Evolutionary conservation across 23 tunicate genomes (phyloP).

Genomic region (Oikopleura vanhoeffeni): DNA sequence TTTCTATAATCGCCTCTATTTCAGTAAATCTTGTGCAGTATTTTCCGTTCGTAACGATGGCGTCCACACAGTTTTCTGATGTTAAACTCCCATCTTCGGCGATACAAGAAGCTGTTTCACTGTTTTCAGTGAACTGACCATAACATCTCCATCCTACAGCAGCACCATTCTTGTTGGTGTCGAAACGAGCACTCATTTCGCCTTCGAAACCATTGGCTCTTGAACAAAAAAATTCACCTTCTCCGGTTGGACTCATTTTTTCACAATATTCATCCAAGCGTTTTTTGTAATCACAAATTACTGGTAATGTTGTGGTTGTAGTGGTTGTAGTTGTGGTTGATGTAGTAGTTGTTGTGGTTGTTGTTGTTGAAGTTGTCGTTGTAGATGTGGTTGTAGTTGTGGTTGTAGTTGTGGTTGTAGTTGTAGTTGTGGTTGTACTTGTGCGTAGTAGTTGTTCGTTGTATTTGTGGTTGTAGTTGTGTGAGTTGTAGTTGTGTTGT

Average conservation of each 20-base stretch:
- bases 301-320: background rate
- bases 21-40: background rate
- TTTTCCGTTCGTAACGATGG: background rate
- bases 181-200: background rate
- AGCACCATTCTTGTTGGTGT: background rate
- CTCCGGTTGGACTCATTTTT: background rate
- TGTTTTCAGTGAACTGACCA: background rate
- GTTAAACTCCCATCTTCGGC: background rate
- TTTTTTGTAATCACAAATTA: background rate
- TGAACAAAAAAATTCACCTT: background rate
- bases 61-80: background rate
- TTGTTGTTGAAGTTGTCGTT: conserved; percentile 6
- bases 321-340: background rate
- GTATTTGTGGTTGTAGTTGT: conserved; percentile 11
- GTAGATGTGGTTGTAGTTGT: conserved; percentile 7
- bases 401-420: background rate
- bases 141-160: background rate
- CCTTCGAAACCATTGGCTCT: background rate
- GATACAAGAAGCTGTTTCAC: background rate
- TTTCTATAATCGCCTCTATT: background rate
- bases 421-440: background rate
- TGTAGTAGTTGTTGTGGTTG: conserved; percentile 11
- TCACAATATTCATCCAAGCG: background rate
- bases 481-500: background rate
- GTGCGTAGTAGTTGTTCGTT: background rate